Base-by-base conservation (phyloP, 2,113 vertebrate genomes). In the Donacobius atricapilla region DNA sequence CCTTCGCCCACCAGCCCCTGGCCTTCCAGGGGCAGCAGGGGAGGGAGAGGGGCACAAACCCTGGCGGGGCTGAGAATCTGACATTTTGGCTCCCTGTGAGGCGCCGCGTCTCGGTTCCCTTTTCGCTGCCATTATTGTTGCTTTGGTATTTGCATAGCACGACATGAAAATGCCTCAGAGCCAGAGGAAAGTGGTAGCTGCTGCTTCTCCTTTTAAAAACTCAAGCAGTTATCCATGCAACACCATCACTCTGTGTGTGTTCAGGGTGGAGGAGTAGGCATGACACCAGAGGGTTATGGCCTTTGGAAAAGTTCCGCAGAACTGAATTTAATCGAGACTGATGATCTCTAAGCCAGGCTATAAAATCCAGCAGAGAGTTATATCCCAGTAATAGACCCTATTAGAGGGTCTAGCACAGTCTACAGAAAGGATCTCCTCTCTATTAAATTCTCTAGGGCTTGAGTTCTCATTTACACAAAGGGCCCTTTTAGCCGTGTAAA, bases 121-220 rank as follows among this genome's bases (percentile, higher is more conserved):
- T 97, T 97, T 95, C 66, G 54, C 87, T 92, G 90, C 96, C 17
- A 2, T 75, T 88, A n/a, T 73, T 88, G 82, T 48, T 61, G 30
- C 92, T 93, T 84, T 17, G 27, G 64, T 89, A 97, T 97, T 97
- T 97, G 97, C 96, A 96, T 95, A 98, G 95, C 78, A 83, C 60
- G 66, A 83, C 92, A 93, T 71, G 92, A 83, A 83, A 94, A 91
- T 31, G 93, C 93, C 94, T 95, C 88, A 44, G 61, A 94, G 86
- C 69, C 83, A 60, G 76, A 93, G 83, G 90, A 90, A 42, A 93
- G 94, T 5, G 68, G 83, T 69, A 6, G 75, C 66, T 86, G 68
- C 87, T 53, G 58, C 83, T 91, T 86, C 93, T 92, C 61, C 82
- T 94, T 90, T 76, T 44, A 6, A 56, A 51, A 76, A 24, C 35